phyloP scores from a whole-genome alignment of 1,140 invertebrate species.

The Drosophila pachea region DNA sequence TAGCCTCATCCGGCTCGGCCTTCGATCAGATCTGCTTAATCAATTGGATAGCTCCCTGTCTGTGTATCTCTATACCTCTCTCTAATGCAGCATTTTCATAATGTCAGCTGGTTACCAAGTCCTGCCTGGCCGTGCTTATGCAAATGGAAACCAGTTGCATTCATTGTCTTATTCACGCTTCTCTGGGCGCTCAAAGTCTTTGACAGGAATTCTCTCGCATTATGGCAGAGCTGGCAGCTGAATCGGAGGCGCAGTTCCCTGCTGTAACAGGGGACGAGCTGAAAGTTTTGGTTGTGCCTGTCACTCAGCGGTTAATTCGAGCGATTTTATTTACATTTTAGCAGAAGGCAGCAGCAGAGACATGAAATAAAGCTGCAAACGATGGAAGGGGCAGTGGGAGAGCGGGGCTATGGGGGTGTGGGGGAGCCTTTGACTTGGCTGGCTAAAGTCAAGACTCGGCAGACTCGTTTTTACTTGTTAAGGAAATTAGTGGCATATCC shows the following conservation, averaged over 20 bases:
- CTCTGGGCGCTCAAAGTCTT: constrained; percentile 14
- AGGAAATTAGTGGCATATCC: constrained; percentile 74
- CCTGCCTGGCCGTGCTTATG: neutral
- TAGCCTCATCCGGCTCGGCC: too few species aligned
- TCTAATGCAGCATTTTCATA: too few species aligned
- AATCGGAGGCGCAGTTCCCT: constrained; percentile 13
- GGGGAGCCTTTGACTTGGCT: constrained; percentile 14
- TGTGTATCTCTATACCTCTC: too few species aligned
- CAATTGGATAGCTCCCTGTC: too few species aligned
- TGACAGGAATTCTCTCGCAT: constrained; percentile 25
- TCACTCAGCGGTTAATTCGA: constrained; percentile 74
- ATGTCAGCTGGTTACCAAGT: too few species aligned
- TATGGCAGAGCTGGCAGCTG: constrained; percentile 17
- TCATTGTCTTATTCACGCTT: constrained; percentile 58
- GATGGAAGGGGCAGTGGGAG: constrained; percentile 5
- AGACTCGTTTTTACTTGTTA: constrained; percentile 72
- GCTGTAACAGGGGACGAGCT: constrained; percentile 46
- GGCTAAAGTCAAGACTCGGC: constrained; percentile 43
- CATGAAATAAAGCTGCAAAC: constrained; percentile 52
- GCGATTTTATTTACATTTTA: constrained; percentile 73
- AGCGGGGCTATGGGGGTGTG: neutral
- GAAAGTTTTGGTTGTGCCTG: constrained; percentile 49
- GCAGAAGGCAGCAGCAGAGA: constrained; percentile 27
- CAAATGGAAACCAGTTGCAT: constrained; percentile 51
- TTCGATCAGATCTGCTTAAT: too few species aligned